Percentiles rank a stretch among this genome's conserved stretches.
Evolutionary conservation across 2,888 invertebrate species (phyloP).

Genomic region (Eristalinus aeneus): DNA sequence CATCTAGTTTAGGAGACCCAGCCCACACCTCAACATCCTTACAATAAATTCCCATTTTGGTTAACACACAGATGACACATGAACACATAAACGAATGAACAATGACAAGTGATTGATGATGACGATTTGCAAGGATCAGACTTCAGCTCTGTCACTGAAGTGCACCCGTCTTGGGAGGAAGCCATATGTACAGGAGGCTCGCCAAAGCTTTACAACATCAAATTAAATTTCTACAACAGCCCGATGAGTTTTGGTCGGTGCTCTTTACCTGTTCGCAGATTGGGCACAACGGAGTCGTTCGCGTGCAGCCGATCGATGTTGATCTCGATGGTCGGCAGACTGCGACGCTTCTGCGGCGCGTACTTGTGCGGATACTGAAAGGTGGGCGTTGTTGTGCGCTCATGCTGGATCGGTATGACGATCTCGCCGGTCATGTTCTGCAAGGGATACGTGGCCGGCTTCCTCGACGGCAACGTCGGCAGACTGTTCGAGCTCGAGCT

Average conservation of each 20-base stretch:
- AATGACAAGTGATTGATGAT: background rate
- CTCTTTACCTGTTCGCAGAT: slow-evolving; percentile 70
- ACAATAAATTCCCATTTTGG: no score
- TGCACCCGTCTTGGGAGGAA: background rate
- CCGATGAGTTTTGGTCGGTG: background rate
- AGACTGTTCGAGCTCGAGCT: slow-evolving; percentile 65
- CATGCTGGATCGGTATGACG: slow-evolving; percentile 86
- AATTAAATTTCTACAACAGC: slow-evolving; percentile 46
- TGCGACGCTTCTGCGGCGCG: slow-evolving; percentile 79
- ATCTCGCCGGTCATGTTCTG: slow-evolving; percentile 83
- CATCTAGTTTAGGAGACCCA: no score
- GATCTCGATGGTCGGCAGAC: slow-evolving; percentile 79
- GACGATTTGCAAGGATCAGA: background rate
- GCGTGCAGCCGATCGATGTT: slow-evolving; percentile 79
- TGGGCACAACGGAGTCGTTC: slow-evolving; percentile 73
- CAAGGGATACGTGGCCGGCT: slow-evolving; percentile 77
- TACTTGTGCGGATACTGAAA: slow-evolving; percentile 57
- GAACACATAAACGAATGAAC: background rate
- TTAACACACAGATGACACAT: background rate
- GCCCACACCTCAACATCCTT: no score
- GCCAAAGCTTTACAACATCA: slow-evolving; percentile 51
- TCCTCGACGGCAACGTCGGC: slow-evolving; percentile 29
- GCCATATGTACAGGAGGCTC: background rate
- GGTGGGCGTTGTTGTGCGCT: slow-evolving; percentile 79
- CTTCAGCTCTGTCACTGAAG: background rate